Conservation (phyloP, 92 coral and sea anemone genomes). For the Epizoanthus scotinus region DNA sequence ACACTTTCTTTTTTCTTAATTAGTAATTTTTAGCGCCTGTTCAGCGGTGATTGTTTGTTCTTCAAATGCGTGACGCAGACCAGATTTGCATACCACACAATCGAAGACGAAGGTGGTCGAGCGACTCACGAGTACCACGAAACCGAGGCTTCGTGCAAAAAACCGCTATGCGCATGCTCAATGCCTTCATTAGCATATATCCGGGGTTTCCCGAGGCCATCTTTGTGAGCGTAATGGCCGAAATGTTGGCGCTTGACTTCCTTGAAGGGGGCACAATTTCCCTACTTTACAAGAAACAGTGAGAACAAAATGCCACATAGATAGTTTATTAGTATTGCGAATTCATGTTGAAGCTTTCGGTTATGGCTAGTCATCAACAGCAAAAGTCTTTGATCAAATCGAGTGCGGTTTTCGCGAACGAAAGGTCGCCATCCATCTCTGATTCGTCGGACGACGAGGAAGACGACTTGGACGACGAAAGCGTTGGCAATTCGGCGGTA, state of each 20-base stretch:
- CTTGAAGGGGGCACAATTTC: conserved; percentile 64
- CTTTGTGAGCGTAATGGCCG: conserved; percentile 86
- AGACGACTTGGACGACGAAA: conserved; percentile 89
- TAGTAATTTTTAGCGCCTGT: not conserved
- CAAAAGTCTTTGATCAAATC: conserved; percentile 74
- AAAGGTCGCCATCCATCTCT: conserved; percentile 96
- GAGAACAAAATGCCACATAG: conserved; percentile 63
- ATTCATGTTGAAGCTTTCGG: conserved; percentile 49
- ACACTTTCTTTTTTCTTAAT: not conserved
- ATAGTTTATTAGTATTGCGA: conserved; percentile 19
- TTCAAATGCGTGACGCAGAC: conserved; percentile 23
- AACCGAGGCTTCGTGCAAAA: conserved; percentile 27
- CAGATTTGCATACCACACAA: not conserved
- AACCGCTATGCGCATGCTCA: conserved; percentile 73
- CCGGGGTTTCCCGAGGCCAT: conserved; percentile 96
- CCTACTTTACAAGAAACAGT: conserved; percentile 59
- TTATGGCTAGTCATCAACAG: conserved; percentile 83
- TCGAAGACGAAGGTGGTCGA: conserved; percentile 24
- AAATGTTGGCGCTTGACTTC: conserved; percentile 70
- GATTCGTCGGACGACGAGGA: conserved; percentile 98
- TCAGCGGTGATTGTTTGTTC: conserved; percentile 11
- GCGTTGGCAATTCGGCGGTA: conserved; percentile 91
- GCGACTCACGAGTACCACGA: conserved; percentile 29
- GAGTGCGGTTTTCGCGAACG: conserved; percentile 85
- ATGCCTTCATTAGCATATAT: conserved; percentile 78